phyloP scores from a whole-genome alignment of 2,797 vertebrate genomes.

The Mico argentatus region DNA sequence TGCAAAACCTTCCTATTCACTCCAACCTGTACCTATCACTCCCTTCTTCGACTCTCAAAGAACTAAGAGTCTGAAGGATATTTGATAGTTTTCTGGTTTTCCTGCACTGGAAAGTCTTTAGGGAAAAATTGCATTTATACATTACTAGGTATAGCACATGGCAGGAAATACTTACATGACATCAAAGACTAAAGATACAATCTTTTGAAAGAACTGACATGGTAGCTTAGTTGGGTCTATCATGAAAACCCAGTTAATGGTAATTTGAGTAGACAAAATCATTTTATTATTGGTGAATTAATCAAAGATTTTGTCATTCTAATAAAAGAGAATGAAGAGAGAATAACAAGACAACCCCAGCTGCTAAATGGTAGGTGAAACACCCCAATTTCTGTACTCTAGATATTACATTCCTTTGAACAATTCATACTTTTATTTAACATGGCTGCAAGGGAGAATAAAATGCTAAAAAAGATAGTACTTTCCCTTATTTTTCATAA shows the following conservation, averaged over 20 bases:
- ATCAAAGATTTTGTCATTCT: not conserved
- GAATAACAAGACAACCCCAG: not conserved
- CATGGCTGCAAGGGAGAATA: slow-evolving; percentile 26
- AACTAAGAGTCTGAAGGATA: not conserved
- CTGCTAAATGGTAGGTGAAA: not conserved
- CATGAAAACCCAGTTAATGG: not conserved
- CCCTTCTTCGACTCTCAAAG: not conserved
- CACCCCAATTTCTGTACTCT: not conserved
- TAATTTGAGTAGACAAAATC: not conserved
- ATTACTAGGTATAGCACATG: not conserved
- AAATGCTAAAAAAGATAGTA: not conserved
- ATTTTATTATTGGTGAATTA: not conserved
- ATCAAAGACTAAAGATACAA: not conserved
- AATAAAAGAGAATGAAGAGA: not conserved
- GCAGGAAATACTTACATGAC: not conserved
- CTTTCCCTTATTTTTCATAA: slow-evolving; percentile 14
- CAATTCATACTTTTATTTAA: not conserved
- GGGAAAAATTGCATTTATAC: not conserved
- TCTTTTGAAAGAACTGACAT: not conserved
- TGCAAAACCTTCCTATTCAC: not conserved
- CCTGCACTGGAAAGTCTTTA: not conserved
- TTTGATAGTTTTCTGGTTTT: not conserved
- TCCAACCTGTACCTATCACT: not conserved
- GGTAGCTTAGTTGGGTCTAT: not conserved
- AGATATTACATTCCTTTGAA: not conserved